Conservation (phyloP, 2,888 invertebrate species). For the Sesia bembeciformis region DNA sequence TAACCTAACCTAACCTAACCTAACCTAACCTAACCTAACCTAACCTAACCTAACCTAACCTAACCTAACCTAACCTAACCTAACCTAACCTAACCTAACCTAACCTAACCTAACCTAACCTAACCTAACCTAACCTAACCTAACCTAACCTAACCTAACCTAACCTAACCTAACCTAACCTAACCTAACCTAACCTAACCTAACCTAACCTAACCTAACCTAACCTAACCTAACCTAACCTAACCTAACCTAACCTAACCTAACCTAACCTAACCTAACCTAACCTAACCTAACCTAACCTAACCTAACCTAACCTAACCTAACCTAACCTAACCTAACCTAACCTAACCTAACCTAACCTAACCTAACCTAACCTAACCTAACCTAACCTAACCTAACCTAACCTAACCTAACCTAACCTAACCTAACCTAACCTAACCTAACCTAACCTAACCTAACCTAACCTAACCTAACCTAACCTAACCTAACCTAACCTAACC, state of each 20-base stretch:
- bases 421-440: conserved; percentile 8
- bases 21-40: conserved; percentile 8
- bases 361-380: conserved; percentile 16
- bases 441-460: conserved; percentile 8
- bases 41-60: conserved; percentile 10
- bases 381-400: conserved; percentile 13
- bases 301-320: conserved; percentile 12
- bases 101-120: conserved; percentile 8
- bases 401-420: conserved; percentile 10
- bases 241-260: conserved; percentile 9
- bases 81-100: conserved; percentile 8
- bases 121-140: conserved; percentile 11
- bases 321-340: conserved; percentile 13
- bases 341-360: conserved; percentile 13
- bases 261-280: conserved; percentile 11
- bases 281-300: conserved; percentile 12
- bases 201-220: conserved; percentile 8
- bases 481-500: conserved; percentile 11
- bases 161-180: conserved; percentile 12
- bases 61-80: conserved; percentile 9
- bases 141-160: conserved; percentile 8
- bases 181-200: conserved; percentile 9
- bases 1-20: conserved; percentile 11
- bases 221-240: conserved; percentile 11
- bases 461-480: conserved; percentile 11